A percentile compares a stretch with the other conserved stretches of the same genome.
These are phyloP conservation scores for Mycteria americana DNA, from an alignment of 2,797 vertebrate species.

Conservation along the genomic window DNA sequence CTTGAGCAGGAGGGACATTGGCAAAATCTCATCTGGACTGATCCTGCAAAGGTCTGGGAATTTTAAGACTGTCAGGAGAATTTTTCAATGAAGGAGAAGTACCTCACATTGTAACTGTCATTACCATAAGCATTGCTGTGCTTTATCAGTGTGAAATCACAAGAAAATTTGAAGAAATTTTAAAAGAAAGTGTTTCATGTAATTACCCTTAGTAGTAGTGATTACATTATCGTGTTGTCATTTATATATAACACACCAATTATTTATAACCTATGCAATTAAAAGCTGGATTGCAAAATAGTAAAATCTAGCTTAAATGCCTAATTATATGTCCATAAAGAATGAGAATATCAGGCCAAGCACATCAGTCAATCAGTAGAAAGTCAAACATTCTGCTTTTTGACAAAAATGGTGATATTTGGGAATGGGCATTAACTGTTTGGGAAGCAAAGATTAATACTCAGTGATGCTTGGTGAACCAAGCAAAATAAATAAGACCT, in stretches of 20 bases:
- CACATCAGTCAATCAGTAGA: neutral
- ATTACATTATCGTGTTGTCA: neutral
- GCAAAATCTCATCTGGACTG: neutral
- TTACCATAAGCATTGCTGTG: neutral
- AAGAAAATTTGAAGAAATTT: neutral
- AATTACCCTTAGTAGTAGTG: neutral
- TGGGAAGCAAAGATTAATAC: neutral
- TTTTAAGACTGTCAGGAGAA: neutral
- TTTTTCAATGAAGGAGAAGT: neutral
- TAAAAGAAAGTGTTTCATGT: neutral
- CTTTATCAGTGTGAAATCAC: neutral
- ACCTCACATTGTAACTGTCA: neutral
- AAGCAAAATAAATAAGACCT: neutral
- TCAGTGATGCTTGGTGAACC: neutral
- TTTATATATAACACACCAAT: neutral
- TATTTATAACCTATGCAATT: neutral
- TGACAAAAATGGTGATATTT: neutral
- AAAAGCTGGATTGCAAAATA: neutral
- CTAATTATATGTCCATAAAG: neutral
- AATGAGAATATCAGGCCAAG: neutral
- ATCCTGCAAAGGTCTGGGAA: neutral
- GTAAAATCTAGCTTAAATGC: neutral
- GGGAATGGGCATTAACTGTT: neutral
- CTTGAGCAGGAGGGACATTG: neutral
- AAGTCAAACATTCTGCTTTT: neutral